Evolutionary conservation across 2,113 vertebrate species (phyloP), one percentile per base, ranked within the genome.

Genomic region (Oxygymnocypris stewartii): DNA sequence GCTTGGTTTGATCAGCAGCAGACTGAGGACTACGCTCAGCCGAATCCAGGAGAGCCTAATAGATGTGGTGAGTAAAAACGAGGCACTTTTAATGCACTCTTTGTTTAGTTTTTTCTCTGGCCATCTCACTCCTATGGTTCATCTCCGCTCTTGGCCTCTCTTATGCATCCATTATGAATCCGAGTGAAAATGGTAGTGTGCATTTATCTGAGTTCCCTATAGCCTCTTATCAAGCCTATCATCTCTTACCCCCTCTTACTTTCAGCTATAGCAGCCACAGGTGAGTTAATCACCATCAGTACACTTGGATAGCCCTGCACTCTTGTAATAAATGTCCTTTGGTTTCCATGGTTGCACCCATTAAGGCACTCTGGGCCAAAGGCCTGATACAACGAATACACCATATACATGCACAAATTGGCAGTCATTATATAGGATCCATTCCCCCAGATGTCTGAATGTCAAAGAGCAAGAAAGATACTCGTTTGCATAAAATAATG

Each of bases 31-130:
- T 59, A 99, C 98, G 0, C 93, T 99, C 81, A 99, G 95, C 94
- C 95, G 98, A 91, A 99, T 99, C 92, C 98, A 99, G 85, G 98
- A 99, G 93, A 98, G 95, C 91, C 96, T 99, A 87, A 99, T 99
- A 88, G 97, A 99, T 91, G 87, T 97, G 94, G 98, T 99, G 92
- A 95, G 97, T 81, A 71, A 91, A 61, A 85, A 82, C 65, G 8
- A 59, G 23, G 20, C 11, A n/a, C 18, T 20, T 67, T 35, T 40
- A 25, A 69, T 79, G 79, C 63, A 84, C 86, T 57, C 25, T 76
- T 28, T 87, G 78, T 85, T 57, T 25, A 63, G n/a, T 87, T 81
- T 79, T 9, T 31, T 90, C 84, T 54, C 65, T 74, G 31, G 7
- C 37, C 23, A 86, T 91, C 81, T 54, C 84, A 85, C 87, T 81